Evolutionary conservation across 2,888 invertebrate species (phyloP), one percentile per base, ranked within the genome.

Genomic region (Helleia helle): DNA sequence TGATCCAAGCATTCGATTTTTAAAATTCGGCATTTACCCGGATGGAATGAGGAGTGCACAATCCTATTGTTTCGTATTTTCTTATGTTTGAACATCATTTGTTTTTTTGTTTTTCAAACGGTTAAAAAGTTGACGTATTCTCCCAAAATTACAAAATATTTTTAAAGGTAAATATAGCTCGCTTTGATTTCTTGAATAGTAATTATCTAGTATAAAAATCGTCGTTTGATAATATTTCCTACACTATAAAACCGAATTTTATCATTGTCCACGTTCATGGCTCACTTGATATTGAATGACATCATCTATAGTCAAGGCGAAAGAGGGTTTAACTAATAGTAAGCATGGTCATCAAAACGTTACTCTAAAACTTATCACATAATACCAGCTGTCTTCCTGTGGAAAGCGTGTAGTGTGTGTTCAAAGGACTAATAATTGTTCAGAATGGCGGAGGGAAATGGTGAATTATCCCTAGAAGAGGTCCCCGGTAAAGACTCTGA

Each of bases 401-500:
- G 42, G 63, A 59, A 61, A 61, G 55, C 72, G 79, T 81, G 69
- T 58, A 61, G 66, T 68, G 81, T 72, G 74, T 80, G 75, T 70
- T 68, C 61, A 71, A 62, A 58, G 59, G 54, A 67, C 53, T 59
- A 53, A 71, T 70, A 61, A 65, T 65, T 80, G 90, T 91, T 66
- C 81, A 84, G 90, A 89, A 92, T 92, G 92, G 92, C 92, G 87
- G 92, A 92, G 88, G 92, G 92, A 85, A 92, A 92, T 89, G 92
- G 92, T 88, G 92, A 92, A 88, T 88, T 92, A 87, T 88, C 90
- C 83, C 86, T 89, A 85, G 91, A 91, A 86, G 91, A 91, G 84
- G 80, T 77, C 67, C 87, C 89, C 74, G 88, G 88, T 65, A 88
- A 88, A 71, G 88, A 88, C 77, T 88, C 88, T 62, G 89, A 90